Base-by-base conservation (phyloP, 2,797 vertebrate species). In the Mastacembelus armatus region DNA sequence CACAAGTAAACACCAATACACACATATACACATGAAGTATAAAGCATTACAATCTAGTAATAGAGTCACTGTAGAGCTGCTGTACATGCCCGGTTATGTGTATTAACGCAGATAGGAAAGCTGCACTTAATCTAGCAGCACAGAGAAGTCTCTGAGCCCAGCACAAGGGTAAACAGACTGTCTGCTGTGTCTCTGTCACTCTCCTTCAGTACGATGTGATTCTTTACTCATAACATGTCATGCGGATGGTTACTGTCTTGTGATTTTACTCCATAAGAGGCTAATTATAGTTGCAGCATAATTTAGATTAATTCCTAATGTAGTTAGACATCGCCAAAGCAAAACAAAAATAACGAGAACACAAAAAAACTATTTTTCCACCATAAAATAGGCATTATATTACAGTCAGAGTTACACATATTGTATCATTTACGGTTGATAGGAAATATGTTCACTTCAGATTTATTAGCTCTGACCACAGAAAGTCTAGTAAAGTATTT, bases 91-190 rank as follows among this genome's bases (percentile, higher is more conserved):
- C 47, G 63, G 0, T 55, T 71, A 50, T 69, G 49, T 66, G 48
- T 55, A 54, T 44, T 36, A 56, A 19, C 29, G n/a, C 21, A 10
- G 22, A 44, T 59, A 43, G 76, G 62, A 72, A 45, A 52, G 61
- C 44, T 59, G 57, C 64, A 72, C 70, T 76, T 79, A 66, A 79
- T 83, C 69, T 60, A 47, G 66, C 59, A 48, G 52, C 45, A 38
- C 51, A 16, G 35, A 36, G 56, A 48, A 64, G 51, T 50, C 78
- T 86, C 64, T 71, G 26, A 59, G 63, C 7, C 32, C 51, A 51
- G 26, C 30, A 11, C 44, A 9, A 48, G 54, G 32, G 32, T 74
- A 74, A 86, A 85, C 56, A n/a, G 66, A 74, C 47, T n/a, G n/a
- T n/a, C n/a, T n/a, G n/a, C n/a, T n/a, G 14, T 40, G 48, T 66